These are phyloP conservation scores for Petromus typicus DNA, from an alignment of 2,113 vertebrate species.

Conservation along the genomic window DNA sequence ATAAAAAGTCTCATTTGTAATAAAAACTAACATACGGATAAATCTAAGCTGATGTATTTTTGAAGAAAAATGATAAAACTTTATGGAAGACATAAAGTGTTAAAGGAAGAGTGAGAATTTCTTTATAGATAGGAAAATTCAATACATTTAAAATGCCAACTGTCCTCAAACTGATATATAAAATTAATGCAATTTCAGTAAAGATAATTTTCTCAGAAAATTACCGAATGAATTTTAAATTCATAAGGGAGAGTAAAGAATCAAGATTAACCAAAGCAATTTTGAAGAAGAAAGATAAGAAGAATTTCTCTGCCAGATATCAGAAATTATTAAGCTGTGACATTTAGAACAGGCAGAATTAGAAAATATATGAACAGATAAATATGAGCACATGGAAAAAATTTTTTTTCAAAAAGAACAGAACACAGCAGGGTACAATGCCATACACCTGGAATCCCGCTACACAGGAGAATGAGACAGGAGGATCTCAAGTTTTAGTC, in stretches of 20 bases:
- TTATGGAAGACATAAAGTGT: neutral
- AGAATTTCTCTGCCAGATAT: neutral
- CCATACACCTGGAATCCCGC: neutral
- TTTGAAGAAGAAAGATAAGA: constrained; percentile 18
- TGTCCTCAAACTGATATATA: neutral
- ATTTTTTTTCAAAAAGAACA: neutral
- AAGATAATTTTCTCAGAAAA: neutral
- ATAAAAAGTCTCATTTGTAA: neutral
- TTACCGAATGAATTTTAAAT: neutral
- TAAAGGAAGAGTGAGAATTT: neutral
- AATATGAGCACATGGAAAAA: neutral
- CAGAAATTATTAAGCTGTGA: neutral
- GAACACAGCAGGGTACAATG: neutral
- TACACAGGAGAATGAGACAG: neutral
- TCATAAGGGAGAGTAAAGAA: neutral
- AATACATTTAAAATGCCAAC: neutral
- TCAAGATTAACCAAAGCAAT: neutral
- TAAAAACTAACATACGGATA: neutral
- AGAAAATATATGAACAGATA: neutral
- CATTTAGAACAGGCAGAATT: neutral
- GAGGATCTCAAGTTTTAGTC: neutral
- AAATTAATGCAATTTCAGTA: neutral
- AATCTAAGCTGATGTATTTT: neutral
- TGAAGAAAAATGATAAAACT: neutral
- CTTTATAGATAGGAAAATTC: neutral